phyloP scores from a whole-genome alignment of 2,797 vertebrate species.

The Clarias fuscus region DNA sequence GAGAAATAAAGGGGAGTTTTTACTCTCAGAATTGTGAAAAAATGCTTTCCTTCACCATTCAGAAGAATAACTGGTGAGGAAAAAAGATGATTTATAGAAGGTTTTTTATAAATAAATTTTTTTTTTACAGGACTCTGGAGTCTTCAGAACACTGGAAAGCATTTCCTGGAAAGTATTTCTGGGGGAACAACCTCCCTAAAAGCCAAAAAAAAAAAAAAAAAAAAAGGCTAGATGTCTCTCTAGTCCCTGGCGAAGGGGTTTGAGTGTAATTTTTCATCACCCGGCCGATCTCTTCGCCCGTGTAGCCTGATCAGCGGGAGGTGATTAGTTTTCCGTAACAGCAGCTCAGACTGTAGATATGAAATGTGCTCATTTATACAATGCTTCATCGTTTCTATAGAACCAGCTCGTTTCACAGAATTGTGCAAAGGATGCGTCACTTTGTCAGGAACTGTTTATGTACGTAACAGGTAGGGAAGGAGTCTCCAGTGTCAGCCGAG shows the following conservation, averaged over 20 bases:
- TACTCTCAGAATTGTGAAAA: no score
- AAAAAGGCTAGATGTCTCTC: neutral
- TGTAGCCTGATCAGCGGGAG: neutral
- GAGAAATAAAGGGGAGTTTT: no score
- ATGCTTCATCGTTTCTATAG: neutral
- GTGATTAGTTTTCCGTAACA: neutral
- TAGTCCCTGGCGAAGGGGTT: neutral
- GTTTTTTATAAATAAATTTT: neutral
- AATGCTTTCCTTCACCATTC: neutral
- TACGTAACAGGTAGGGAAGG: neutral
- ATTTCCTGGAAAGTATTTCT: neutral
- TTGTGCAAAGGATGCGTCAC: neutral
- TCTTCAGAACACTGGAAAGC: neutral
- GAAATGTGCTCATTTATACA: neutral
- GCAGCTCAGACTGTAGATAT: neutral
- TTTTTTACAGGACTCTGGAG: neutral
- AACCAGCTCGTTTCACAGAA: neutral
- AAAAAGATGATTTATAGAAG: neutral
- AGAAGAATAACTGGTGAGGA: neutral
- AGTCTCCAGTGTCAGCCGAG: neutral
- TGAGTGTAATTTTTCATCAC: neutral
- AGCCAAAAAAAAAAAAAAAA: neutral
- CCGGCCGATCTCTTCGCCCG: neutral
- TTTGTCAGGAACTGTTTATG: neutral
- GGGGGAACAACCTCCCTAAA: neutral